Evolutionary conservation across 2,797 vertebrate genomes (phyloP).

Genomic region (Halcyon chelicuti): DNA sequence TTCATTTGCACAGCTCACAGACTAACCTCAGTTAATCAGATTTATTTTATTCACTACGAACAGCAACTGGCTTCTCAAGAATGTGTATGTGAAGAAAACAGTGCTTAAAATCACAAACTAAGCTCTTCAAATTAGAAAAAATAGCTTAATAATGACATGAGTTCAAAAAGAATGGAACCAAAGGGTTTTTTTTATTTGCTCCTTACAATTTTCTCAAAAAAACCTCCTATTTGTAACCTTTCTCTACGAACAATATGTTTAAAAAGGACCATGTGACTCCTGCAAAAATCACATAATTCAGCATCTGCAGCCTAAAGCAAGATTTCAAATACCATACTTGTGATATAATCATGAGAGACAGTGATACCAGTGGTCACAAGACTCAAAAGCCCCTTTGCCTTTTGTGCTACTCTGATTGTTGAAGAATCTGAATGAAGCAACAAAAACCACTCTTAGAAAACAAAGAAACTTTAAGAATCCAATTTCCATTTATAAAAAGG

Average conservation of each 20-base stretch:
- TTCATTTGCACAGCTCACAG: background rate
- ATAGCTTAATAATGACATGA: background rate
- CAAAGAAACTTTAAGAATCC: background rate
- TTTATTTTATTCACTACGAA: background rate
- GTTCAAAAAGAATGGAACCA: background rate
- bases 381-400: background rate
- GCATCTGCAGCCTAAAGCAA: background rate
- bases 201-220: background rate
- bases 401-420: background rate
- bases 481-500: background rate
- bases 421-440: background rate
- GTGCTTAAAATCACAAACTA: background rate
- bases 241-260: background rate
- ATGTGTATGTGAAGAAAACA: background rate
- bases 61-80: background rate
- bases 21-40: background rate
- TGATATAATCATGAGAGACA: background rate
- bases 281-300: background rate
- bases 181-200: background rate
- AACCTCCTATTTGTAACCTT: background rate
- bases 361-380: background rate
- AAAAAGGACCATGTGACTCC: background rate
- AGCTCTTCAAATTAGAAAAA: background rate
- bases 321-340: background rate
- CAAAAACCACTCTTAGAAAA: background rate